phyloP scores from a whole-genome alignment of 1,140 invertebrate species.

The Bombus breviceps region DNA sequence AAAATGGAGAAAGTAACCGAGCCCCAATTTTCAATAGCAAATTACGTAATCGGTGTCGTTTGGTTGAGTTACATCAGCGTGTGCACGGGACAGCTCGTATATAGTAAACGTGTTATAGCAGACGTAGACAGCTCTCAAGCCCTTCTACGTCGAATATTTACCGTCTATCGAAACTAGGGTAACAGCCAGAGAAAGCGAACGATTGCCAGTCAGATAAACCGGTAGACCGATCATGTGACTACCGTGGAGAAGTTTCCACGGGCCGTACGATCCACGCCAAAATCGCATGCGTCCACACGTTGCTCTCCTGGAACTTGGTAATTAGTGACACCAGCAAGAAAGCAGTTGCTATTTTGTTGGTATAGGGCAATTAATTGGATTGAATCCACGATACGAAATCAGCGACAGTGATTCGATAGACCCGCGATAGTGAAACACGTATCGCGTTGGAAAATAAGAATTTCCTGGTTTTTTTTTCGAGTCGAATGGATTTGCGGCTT shows the following conservation, averaged over 20 bases:
- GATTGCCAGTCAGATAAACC: conserved; percentile 52
- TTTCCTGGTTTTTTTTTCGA: background rate
- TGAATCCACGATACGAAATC: background rate
- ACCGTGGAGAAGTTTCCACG: conserved; percentile 41
- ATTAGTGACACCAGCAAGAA: background rate
- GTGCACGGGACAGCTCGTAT: conserved; percentile 24
- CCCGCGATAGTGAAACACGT: background rate
- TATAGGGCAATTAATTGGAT: background rate
- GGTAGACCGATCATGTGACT: conserved; percentile 48
- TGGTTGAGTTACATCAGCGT: conserved; percentile 46
- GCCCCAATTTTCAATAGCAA: conserved; percentile 26
- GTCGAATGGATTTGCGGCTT: background rate
- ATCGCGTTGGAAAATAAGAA: background rate
- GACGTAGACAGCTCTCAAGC: conserved; percentile 16
- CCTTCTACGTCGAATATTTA: conserved; percentile 55
- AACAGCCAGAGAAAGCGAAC: conserved; percentile 63
- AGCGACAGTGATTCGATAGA: background rate
- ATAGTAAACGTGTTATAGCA: conserved; percentile 9
- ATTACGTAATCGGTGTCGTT: conserved; percentile 42
- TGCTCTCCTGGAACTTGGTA: conserved; percentile 12
- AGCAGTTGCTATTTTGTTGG: background rate
- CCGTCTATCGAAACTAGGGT: conserved; percentile 57
- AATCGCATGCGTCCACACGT: conserved; percentile 27
- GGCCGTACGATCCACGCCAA: conserved; percentile 31
- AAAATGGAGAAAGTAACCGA: conserved; percentile 38